phyloP scores from a whole-genome alignment of 1,140 invertebrate species.

The Galleria mellonella region DNA sequence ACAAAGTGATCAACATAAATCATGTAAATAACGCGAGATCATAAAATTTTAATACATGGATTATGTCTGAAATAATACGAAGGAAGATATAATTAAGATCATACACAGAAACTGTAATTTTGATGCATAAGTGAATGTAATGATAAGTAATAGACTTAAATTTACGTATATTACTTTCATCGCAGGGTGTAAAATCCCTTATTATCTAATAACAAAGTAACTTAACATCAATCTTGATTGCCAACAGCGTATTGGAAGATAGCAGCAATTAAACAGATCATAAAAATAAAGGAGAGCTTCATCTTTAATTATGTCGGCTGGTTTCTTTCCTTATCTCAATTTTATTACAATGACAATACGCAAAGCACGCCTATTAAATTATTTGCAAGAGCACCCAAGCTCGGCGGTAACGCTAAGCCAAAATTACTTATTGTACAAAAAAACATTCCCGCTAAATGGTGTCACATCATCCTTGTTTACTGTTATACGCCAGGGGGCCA shows the following conservation, averaged over 20 bases:
- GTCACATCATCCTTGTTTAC: conserved; percentile 35
- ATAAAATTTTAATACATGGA: neutral
- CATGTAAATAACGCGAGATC: neutral
- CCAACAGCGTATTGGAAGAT: conserved; percentile 20
- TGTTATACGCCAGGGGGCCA: conserved; percentile 8
- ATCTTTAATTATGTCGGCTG: conserved; percentile 55
- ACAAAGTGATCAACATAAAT: neutral
- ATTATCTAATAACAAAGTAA: neutral
- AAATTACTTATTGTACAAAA: conserved; percentile 30
- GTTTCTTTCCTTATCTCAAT: conserved; percentile 58
- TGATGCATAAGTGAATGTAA: too few relatives aligned
- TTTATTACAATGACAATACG: conserved; percentile 62
- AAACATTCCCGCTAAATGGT: conserved; percentile 31
- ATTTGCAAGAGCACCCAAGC: conserved; percentile 27
- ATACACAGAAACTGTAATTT: too few relatives aligned
- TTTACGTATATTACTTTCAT: too few relatives aligned
- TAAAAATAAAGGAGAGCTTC: conserved; percentile 16
- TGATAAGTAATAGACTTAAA: too few relatives aligned
- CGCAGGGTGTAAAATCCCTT: neutral
- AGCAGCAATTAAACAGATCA: conserved; percentile 41
- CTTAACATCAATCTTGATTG: conserved; percentile 10
- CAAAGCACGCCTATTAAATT: conserved; percentile 57
- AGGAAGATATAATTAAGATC: too few relatives aligned
- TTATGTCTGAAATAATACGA: neutral
- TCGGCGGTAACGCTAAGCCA: conserved; percentile 7